Percentiles rank a stretch among this genome's conserved stretches.
These are phyloP conservation scores for Drosophila pruinosa DNA, from an alignment of 1,140 invertebrate species.

Conservation along the genomic window DNA sequence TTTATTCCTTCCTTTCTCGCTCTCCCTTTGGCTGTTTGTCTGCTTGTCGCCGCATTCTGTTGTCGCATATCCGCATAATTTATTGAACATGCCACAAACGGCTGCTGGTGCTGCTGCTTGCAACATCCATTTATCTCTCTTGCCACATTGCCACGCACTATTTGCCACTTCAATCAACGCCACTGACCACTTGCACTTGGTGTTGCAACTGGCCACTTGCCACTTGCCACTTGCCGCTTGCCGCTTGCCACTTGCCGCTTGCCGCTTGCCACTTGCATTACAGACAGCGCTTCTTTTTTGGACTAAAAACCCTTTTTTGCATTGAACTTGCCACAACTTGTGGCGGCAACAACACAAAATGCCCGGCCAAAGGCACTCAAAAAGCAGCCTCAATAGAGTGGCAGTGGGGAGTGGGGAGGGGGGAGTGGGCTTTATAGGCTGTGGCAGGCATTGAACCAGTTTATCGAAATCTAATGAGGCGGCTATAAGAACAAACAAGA, in stretches of 20 bases:
- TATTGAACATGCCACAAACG: slow-evolving; percentile 41
- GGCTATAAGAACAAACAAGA: slow-evolving; percentile 53
- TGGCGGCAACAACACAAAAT: not conserved
- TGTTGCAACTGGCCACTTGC: not conserved
- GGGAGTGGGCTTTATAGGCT: not conserved
- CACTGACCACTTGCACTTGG: slow-evolving; percentile 1
- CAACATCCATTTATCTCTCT: slow-evolving; percentile 17
- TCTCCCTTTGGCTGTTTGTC: not conserved
- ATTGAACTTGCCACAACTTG: slow-evolving; percentile 13
- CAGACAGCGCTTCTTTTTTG: too few species aligned
- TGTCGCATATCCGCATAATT: slow-evolving; percentile 40
- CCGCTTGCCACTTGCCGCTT: too few species aligned
- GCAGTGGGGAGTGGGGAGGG: not conserved
- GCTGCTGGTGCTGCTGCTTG: slow-evolving; percentile 7
- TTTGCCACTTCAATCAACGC: slow-evolving; percentile 2
- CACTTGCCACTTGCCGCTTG: not conserved
- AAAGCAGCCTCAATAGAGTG: not conserved
- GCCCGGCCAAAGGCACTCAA: slow-evolving; percentile 14
- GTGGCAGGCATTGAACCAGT: slow-evolving; percentile 46
- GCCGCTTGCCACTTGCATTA: too few species aligned
- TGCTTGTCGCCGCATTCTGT: not conserved
- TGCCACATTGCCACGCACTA: not conserved
- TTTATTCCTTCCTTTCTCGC: not conserved
- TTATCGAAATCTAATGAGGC: slow-evolving; percentile 72
- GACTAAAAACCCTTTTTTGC: too few species aligned